Evolutionary conservation across 2,797 vertebrate species (phyloP), one percentile per base, ranked within the genome.

Genomic region (Cyprinodon diabolis): DNA sequence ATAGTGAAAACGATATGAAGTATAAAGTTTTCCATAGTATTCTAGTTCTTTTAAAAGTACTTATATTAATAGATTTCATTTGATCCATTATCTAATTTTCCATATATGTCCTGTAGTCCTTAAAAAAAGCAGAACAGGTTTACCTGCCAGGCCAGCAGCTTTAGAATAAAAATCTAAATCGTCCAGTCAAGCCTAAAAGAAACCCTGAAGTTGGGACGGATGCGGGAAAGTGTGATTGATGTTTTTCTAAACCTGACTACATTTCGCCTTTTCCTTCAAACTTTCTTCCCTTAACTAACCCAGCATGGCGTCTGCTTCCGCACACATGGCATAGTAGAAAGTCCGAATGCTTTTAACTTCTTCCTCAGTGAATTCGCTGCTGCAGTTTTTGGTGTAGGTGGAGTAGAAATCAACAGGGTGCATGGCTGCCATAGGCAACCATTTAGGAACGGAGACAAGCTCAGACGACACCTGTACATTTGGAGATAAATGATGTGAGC

Each of bases 281-380:
- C n/a, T 14, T 48, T 40, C 35, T 57, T 13, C 23, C 52, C 49
- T 75, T 14, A 58, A 88, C 89, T 82, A 85, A 99, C 98, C 97
- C 68, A 99, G 92, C 97, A 99, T 97, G 76, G 95, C 95, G 85
- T 99, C 97, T 62, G 97, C 93, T 86, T 99, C 98, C 0, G 97
- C 97, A 93, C 97, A 99, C 97, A 99, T 98, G 66, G 98, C 97
- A 73, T 98, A 99, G 92, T 99, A 99, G 93, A 96, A 97, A 48
- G 95, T 95, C 80, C 97, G 93, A 70, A 98, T 97, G 71, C 89
- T 89, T 91, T 77, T 94, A 72, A 99, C 92, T 93, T 99, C 97
- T 80, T 96, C 86, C 52, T 94, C 75, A 56, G 97, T 95, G 90
- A 99, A 99, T 76, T 83, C 77, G 14, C 93, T 90, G 23, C 96